A percentile compares a stretch with the other conserved stretches of the same genome.
phyloP scores from a whole-genome alignment of 92 coral and sea anemone genomes.

The Paramuricea clavata region DNA sequence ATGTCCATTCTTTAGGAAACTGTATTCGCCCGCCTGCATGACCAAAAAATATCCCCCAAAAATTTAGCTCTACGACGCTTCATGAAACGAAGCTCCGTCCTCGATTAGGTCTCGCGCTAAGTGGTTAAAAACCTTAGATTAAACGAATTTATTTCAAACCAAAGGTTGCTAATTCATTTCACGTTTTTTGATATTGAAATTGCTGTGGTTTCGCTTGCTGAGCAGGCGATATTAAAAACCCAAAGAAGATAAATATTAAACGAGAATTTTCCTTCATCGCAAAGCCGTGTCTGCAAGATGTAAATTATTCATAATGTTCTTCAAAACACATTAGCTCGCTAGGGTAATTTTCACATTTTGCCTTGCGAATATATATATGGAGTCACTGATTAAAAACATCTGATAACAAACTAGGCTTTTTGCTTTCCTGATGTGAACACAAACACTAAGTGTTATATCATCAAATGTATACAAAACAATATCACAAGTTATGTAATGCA shows the following conservation, averaged over 20 bases:
- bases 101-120: not conserved
- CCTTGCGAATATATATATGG: not conserved
- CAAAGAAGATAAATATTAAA: slow-evolving; percentile 16
- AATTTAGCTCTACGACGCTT: not conserved
- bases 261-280: not conserved
- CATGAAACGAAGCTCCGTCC: not conserved
- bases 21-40: not conserved
- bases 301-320: slow-evolving; percentile 22
- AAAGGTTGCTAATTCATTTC: slow-evolving; percentile 29
- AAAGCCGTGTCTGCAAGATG: slow-evolving; percentile 1
- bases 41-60: not conserved
- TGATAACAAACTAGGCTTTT: too few species aligned
- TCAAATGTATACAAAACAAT: too few species aligned
- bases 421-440: not conserved
- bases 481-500: too few species aligned
- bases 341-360: not conserved
- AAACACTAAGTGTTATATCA: too few species aligned
- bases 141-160: slow-evolving; percentile 30
- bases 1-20: not conserved
- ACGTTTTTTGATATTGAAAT: slow-evolving; percentile 46
- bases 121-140: slow-evolving; percentile 23
- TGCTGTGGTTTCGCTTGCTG: slow-evolving; percentile 32
- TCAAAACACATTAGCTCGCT: not conserved
- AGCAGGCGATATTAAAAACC: slow-evolving; percentile 35
- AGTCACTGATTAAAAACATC: not conserved